These are phyloP conservation scores for Gnathonemus longibarbis DNA, from an alignment of 2,113 vertebrate genomes.

Conservation along the genomic window DNA sequence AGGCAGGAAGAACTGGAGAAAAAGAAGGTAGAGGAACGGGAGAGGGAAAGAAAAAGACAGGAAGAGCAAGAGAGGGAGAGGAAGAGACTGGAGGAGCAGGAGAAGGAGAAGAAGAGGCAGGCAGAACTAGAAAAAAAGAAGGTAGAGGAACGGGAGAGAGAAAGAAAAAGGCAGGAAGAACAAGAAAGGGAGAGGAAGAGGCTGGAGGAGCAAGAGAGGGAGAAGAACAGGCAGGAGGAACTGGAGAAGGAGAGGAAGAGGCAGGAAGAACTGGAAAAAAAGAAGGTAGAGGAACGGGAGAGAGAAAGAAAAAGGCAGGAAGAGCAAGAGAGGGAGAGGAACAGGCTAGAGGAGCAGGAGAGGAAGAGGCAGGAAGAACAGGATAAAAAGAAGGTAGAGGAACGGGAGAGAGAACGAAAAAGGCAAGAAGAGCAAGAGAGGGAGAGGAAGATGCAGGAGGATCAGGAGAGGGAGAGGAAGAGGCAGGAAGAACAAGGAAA, in stretches of 20 bases:
- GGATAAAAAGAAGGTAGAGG: background rate
- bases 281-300: background rate
- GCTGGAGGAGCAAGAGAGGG: constrained; percentile 12
- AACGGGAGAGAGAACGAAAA: constrained; percentile 33
- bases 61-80: background rate
- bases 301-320: background rate
- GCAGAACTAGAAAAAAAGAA: background rate
- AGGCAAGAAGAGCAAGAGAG: accelerated
- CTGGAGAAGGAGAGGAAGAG: background rate
- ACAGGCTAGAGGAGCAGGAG: background rate
- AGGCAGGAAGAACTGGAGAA: background rate
- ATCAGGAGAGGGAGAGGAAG: constrained; percentile 12
- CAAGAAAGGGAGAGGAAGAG: constrained; percentile 8
- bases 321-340: background rate
- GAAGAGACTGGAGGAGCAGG: background rate
- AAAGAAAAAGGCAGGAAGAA: background rate
- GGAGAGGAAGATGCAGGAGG: background rate
- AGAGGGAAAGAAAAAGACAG: constrained; percentile 8
- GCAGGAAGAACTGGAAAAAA: background rate
- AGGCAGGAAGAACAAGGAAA: background rate
- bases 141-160: background rate
- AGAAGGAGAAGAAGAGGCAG: background rate
- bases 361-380: background rate
- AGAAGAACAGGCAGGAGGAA: background rate
- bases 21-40: background rate